Conservation (phyloP, 2,797 vertebrate genomes). For the Rhinatrema bivittatum region DNA sequence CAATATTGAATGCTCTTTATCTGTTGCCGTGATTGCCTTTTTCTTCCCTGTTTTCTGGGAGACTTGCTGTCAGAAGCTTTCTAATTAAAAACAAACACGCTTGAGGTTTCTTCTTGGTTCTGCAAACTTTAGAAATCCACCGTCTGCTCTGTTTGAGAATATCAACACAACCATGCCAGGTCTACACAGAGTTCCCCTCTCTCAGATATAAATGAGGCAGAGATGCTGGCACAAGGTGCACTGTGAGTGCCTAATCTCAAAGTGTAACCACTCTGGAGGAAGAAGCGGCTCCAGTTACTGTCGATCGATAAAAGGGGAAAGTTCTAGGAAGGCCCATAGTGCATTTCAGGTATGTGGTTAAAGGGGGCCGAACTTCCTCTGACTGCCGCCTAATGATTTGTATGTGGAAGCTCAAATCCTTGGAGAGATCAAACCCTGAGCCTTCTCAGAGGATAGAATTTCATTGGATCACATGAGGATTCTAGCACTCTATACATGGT, state of each 20-base stretch:
- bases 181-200: conserved; percentile 2
- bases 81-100: conserved; percentile 55
- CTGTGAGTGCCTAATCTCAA: no score
- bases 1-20: conserved; percentile 8
- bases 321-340: conserved; percentile 6
- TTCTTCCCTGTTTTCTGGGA: no score
- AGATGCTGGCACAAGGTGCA: no score
- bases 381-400: conserved; percentile 12
- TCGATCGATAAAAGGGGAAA: conserved; percentile 1
- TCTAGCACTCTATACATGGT: conserved; percentile 57
- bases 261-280: no score
- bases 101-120: conserved; percentile 15
- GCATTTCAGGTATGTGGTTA: conserved; percentile 6
- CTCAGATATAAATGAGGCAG: no score
- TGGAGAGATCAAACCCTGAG: conserved; percentile 35
- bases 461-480: conserved; percentile 77
- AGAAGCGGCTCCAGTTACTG: conserved; percentile 3
- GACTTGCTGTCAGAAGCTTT: conserved; percentile 27
- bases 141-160: conserved; percentile 2
- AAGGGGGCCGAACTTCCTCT: conserved; percentile 17
- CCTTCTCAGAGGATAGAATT: conserved; percentile 57
- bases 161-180: conserved; percentile 9
- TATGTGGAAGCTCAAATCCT: conserved; percentile 16
- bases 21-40: conserved; percentile 6
- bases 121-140: conserved; percentile 2